These are phyloP conservation scores for Aythya baeri DNA, from an alignment of 2,113 vertebrate genomes.

Conservation along the genomic window DNA sequence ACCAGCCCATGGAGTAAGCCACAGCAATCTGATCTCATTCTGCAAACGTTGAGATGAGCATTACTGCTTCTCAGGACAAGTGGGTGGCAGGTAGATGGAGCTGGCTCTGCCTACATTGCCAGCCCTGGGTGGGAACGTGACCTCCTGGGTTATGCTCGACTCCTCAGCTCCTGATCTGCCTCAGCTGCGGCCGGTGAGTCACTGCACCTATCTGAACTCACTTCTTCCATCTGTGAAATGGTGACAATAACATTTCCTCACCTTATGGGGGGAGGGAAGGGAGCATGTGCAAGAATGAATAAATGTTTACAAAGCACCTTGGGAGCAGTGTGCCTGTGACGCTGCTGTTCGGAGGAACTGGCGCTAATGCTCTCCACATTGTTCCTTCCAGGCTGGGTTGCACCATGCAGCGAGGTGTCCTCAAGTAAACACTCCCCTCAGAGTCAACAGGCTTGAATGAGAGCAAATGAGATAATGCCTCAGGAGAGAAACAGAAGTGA, in stretches of 20 bases:
- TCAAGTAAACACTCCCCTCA: conserved; percentile 29
- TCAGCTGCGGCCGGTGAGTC: not conserved
- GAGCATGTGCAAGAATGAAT: conserved; percentile 15
- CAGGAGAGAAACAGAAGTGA: conserved; percentile 15
- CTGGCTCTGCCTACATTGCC: not conserved
- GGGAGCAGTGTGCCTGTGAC: not conserved
- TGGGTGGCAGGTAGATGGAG: not conserved
- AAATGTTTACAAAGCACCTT: conserved; percentile 46
- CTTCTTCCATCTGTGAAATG: conserved; percentile 50
- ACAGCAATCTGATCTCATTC: conserved; percentile 56
- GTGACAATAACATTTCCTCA: conserved; percentile 39
- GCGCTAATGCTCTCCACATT: not conserved
- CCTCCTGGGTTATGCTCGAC: conserved; percentile 35
- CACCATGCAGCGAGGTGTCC: not conserved
- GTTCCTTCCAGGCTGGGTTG: not conserved
- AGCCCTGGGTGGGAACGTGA: conserved; percentile 52
- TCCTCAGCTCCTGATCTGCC: conserved; percentile 34
- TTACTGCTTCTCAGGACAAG: conserved; percentile 22
- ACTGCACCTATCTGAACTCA: conserved; percentile 46
- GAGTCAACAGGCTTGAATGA: conserved; percentile 25
- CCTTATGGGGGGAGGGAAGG: conserved; percentile 21
- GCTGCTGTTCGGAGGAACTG: conserved; percentile 15
- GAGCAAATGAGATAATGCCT: conserved; percentile 51
- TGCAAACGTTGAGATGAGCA: not conserved
- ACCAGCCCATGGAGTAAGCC: not conserved